Evolutionary conservation across 2,888 invertebrate genomes (phyloP).

Genomic region (Dendrolimus houi): DNA sequence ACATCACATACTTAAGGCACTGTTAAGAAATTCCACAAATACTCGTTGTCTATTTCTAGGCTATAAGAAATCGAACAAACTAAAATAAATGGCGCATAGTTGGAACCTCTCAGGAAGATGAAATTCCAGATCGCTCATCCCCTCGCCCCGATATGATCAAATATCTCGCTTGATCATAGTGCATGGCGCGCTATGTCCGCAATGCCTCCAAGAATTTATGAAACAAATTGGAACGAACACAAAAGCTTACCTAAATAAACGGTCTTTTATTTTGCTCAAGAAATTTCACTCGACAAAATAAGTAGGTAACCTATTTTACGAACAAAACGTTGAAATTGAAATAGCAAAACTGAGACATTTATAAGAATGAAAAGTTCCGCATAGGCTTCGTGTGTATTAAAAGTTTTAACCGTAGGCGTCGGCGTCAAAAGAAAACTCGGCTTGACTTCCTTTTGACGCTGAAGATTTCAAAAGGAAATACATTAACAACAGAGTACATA

Average conservation of each 20-base stretch:
- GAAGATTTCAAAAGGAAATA: slow-evolving; percentile 13
- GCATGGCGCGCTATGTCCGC: slow-evolving; percentile 15
- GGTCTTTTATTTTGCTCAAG: slow-evolving; percentile 2
- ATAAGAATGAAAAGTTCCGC: slow-evolving; percentile 7
- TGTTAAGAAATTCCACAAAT: slow-evolving; percentile 1
- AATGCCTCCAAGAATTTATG: slow-evolving; percentile 12
- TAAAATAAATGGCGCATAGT: slow-evolving; percentile 64
- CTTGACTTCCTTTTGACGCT: slow-evolving; percentile 12
- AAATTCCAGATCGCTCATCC: slow-evolving; percentile 52
- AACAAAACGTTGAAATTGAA: slow-evolving; percentile 6
- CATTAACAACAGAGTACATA: slow-evolving; percentile 7
- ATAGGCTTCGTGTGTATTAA: slow-evolving; percentile 6
- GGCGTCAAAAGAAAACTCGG: slow-evolving; percentile 8
- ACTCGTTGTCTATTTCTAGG: slow-evolving; percentile 33
- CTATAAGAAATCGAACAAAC: slow-evolving; percentile 54
- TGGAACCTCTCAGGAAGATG: slow-evolving; percentile 56
- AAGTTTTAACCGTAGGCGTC: slow-evolving; percentile 9
- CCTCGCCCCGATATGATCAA: slow-evolving; percentile 50
- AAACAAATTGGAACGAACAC: slow-evolving; percentile 13
- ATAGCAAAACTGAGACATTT: slow-evolving; percentile 3
- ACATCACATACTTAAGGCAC: no score
- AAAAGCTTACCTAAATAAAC: slow-evolving; percentile 7
- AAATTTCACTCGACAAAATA: slow-evolving; percentile 4
- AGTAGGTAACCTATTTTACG: slow-evolving; percentile 8
- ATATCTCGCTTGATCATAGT: slow-evolving; percentile 33